These are phyloP conservation scores for Oreochromis spilurus DNA, from an alignment of 2,113 vertebrate genomes.

Conservation along the genomic window DNA sequence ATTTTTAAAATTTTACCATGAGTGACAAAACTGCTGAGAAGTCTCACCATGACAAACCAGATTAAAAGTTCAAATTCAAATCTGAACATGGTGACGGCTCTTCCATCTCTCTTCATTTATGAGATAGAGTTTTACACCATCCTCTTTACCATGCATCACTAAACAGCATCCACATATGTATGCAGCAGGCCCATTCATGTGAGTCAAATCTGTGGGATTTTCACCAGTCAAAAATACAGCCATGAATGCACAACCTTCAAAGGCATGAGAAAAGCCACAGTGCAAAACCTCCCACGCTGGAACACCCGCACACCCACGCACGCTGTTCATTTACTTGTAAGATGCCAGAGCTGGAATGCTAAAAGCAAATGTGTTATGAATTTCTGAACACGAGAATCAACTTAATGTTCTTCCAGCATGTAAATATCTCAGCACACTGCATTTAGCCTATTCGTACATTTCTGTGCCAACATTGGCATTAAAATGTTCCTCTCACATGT, in stretches of 20 bases:
- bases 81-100: not conserved
- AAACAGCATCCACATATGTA: not conserved
- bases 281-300: conserved; percentile 23
- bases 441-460: not conserved
- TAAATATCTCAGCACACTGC: conserved; percentile 27
- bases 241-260: conserved; percentile 15
- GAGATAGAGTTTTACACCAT: not conserved
- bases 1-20: not conserved
- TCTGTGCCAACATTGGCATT: not conserved
- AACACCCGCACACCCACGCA: conserved; percentile 5
- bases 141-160: not conserved
- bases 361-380: conserved; percentile 4
- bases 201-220: conserved; percentile 37
- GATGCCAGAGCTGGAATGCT: conserved; percentile 5
- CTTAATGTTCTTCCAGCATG: conserved; percentile 3
- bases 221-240: conserved; percentile 13
- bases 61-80: not conserved
- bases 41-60: not conserved
- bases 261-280: not conserved
- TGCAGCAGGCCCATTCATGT: conserved; percentile 20
- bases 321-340: conserved; percentile 10
- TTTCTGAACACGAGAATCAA: conserved; percentile 26
- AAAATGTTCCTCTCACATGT: not conserved
- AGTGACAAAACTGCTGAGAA: not conserved
- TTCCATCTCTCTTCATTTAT: not conserved